Evolutionary conservation across 1,140 invertebrate genomes (phyloP).

Genomic region (Brachionus sp.): DNA sequence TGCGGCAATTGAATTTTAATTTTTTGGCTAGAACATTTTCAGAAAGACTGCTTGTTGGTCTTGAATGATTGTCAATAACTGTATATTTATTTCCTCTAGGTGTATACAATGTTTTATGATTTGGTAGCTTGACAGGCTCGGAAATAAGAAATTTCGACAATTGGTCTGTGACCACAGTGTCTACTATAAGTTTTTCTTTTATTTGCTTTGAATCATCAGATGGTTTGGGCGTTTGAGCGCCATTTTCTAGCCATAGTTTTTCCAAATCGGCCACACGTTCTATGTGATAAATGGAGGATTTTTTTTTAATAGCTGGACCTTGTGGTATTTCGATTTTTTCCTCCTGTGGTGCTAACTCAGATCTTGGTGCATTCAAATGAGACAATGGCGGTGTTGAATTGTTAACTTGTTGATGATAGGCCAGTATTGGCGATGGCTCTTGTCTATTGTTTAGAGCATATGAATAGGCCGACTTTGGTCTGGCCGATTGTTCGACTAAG

Average conservation of each 20-base stretch:
- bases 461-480: background rate
- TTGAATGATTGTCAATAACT: conserved; percentile 9
- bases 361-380: background rate
- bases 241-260: conserved; percentile 36
- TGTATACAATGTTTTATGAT: background rate
- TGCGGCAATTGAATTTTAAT: conserved; percentile 42
- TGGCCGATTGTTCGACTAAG: conserved; percentile 19
- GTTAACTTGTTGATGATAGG: conserved; percentile 1
- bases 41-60: conserved; percentile 20
- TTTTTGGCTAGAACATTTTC: conserved; percentile 22
- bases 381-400: background rate
- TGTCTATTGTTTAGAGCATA: background rate
- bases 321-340: background rate
- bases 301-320: conserved; percentile 9
- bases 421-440: background rate
- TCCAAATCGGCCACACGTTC: conserved; percentile 28
- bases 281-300: background rate
- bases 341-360: background rate
- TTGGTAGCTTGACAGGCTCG: background rate
- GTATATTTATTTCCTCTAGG: conserved; percentile 4
- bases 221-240: background rate
- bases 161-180: conserved; percentile 33
- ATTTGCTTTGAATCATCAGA: background rate
- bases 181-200: conserved; percentile 33
- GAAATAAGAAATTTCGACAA: conserved; percentile 4